Evolutionary conservation across 1,140 invertebrate genomes (phyloP).

Genomic region (Lepidurus arcticus): DNA sequence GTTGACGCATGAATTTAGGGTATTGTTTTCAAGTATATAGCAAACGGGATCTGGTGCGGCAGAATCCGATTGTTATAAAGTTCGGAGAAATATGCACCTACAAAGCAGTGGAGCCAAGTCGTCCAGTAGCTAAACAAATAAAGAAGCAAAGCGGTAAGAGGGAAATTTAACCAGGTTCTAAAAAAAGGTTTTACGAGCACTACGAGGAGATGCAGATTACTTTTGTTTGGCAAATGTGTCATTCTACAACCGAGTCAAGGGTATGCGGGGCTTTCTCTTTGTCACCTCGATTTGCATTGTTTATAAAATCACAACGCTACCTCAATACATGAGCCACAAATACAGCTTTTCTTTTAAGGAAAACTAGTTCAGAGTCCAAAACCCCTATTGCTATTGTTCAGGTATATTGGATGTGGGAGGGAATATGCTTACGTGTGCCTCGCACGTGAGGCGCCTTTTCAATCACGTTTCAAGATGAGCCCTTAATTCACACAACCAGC

Average conservation of each 20-base stretch:
- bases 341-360: not conserved
- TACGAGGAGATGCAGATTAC: not conserved
- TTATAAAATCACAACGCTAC: not conserved
- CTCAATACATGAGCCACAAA: not conserved
- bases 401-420: not conserved
- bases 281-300: constrained; percentile 2
- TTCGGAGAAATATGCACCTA: no score
- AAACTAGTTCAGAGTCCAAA: not conserved
- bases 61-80: no score
- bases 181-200: not conserved
- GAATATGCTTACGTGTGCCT: constrained; percentile 1
- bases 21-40: no score
- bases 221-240: not conserved
- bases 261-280: not conserved
- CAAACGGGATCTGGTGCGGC: no score
- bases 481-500: not conserved
- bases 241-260: not conserved
- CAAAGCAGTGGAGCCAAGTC: no score
- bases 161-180: not conserved
- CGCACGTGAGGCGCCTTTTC: not conserved
- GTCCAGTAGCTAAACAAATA: not conserved
- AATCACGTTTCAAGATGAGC: not conserved
- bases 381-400: not conserved
- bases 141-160: not conserved
- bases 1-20: no score